Evolutionary conservation across 2,888 invertebrate species (phyloP), one percentile per base, ranked within the genome.

Genomic region (Trachelus troglodyta): DNA sequence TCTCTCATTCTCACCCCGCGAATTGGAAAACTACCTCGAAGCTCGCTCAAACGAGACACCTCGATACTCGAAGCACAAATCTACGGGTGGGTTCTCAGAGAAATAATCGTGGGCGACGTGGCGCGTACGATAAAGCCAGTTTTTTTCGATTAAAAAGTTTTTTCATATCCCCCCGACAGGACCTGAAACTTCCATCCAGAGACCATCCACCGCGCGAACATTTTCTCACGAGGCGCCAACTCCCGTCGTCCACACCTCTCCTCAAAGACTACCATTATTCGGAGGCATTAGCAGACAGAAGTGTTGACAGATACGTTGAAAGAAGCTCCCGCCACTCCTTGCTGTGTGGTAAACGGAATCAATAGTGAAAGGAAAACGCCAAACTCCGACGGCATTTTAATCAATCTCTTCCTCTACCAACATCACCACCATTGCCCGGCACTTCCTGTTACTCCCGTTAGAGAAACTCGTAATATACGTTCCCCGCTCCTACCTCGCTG

Each of bases 301-400:
- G 83, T 85, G 85, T 84, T 82, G 85, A 86, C 85, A 82, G 85
- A 84, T 85, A 82, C 83, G 83, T 77, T 78, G 86, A 81, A 84
- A 82, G 83, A 81, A 69, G 81, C 77, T 78, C 77, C 79, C 75
- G 31, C 56, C 23, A 11, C 56, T 15, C 6, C 23, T 56, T 34
- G 76, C 40, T 33, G 35, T 34, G 79, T 68, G 81, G 79, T 80
- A 83, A 83, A 84, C 80, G 82, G 81, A 85, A 83, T 83, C 83
- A 83, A 83, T 78, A 82, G 79, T 80, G 83, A 87, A 87, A 86
- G 81, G 86, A 84, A 85, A 85, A 83, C 71, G 80, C 75, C 80
- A 75, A 80, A 77, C 81, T 84, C 33, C 77, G 76, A 71, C 81
- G 81, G 81, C 81, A 84, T 85, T 85, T 86, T 84, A 86, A 86